These are phyloP conservation scores for Camponotus pennsylvanicus DNA, from an alignment of 1,140 invertebrate species.

Conservation along the genomic window DNA sequence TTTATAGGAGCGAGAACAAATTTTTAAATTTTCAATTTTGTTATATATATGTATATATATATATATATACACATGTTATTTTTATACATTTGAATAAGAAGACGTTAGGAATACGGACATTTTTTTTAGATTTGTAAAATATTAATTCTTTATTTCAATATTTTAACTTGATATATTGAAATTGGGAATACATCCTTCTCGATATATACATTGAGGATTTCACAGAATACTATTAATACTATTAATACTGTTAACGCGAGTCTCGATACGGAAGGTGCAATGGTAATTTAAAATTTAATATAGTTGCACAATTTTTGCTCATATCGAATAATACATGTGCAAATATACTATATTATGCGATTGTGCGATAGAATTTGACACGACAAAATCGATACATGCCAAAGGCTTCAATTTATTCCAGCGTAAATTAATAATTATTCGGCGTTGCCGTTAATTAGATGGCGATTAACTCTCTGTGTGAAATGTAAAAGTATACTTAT, in stretches of 20 bases:
- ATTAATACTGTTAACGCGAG: neutral
- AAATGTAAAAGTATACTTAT: neutral
- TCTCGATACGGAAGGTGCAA: neutral
- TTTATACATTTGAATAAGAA: too few species aligned
- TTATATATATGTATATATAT: too few species aligned
- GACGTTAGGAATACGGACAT: too few species aligned
- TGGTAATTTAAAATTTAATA: neutral
- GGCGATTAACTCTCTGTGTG: neutral
- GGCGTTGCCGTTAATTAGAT: conserved; percentile 14
- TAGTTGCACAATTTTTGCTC: neutral
- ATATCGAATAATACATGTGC: neutral
- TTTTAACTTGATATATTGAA: too few species aligned
- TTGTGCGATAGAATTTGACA: neutral
- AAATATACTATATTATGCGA: neutral
- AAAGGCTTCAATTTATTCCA: conserved; percentile 1
- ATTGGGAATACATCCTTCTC: too few species aligned
- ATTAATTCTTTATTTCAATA: too few species aligned
- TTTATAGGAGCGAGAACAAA: too few species aligned
- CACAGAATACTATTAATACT: neutral
- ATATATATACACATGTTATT: too few species aligned
- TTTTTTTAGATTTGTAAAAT: too few species aligned
- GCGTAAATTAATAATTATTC: conserved; percentile 14
- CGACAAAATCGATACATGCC: neutral
- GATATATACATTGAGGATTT: too few species aligned
- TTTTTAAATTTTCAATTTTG: too few species aligned